Evolutionary conservation across 2,113 vertebrate genomes (phyloP).

Genomic region (Cheilinus undulatus): DNA sequence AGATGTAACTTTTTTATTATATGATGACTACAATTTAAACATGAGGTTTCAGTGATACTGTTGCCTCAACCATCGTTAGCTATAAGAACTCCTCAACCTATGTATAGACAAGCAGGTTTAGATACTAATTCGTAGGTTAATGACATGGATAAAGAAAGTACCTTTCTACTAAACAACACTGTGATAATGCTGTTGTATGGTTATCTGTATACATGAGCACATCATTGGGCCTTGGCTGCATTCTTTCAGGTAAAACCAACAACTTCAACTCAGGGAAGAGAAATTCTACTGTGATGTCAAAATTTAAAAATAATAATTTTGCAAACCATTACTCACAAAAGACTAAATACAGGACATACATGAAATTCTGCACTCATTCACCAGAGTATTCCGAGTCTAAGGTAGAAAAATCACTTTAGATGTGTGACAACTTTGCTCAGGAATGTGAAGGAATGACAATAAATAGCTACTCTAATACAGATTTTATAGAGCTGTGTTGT

Average conservation of each 20-base stretch:
- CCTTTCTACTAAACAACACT: too few species aligned
- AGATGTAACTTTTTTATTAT: neutral
- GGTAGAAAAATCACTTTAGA: slow-evolving; percentile 37
- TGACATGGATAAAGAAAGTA: too few species aligned
- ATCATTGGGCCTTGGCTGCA: slow-evolving; percentile 17
- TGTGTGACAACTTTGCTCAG: slow-evolving; percentile 55
- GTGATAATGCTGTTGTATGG: too few species aligned
- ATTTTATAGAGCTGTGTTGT: slow-evolving; percentile 74
- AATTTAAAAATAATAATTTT: too few species aligned
- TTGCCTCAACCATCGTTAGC: too few species aligned
- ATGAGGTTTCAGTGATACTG: too few species aligned
- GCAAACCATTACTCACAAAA: slow-evolving; percentile 14
- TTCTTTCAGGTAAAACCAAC: neutral
- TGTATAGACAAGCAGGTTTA: too few species aligned
- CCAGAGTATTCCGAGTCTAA: slow-evolving; percentile 1
- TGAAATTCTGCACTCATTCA: slow-evolving; percentile 6
- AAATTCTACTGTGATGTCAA: too few species aligned
- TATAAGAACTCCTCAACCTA: too few species aligned
- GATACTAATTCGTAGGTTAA: too few species aligned
- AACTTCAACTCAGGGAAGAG: slow-evolving; percentile 12
- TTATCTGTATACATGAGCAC: neutral
- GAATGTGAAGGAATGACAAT: slow-evolving; percentile 73
- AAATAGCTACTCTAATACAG: slow-evolving; percentile 75
- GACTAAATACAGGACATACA: neutral
- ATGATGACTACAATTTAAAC: neutral